Percentiles rank a stretch among this genome's conserved stretches.
These are phyloP conservation scores for Muscicapa comitata DNA, from an alignment of 2,797 vertebrate species.

Conservation along the genomic window DNA sequence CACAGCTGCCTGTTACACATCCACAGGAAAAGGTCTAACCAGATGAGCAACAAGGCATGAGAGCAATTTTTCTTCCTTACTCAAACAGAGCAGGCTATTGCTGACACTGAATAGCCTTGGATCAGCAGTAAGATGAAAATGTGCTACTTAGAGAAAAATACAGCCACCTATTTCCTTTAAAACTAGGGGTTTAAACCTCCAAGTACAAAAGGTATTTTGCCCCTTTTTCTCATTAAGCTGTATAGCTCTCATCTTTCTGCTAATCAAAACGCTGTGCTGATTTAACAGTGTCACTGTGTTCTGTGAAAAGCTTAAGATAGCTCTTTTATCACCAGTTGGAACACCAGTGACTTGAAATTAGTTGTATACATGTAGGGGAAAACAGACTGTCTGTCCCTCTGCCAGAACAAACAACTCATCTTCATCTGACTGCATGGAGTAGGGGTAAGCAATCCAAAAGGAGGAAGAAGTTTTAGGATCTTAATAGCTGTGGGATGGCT, in stretches of 20 bases:
- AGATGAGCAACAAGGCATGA: neutral
- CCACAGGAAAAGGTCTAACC: neutral
- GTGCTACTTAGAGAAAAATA: neutral
- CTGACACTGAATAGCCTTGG: neutral
- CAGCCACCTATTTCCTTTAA: neutral
- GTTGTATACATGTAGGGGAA: constrained; percentile 36
- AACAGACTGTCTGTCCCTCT: constrained; percentile 61
- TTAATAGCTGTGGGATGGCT: constrained; percentile 17
- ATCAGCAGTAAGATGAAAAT: neutral
- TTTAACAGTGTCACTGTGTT: constrained; percentile 60
- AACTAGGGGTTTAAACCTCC: neutral
- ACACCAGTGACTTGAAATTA: constrained; percentile 52
- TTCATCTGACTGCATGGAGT: constrained; percentile 27
- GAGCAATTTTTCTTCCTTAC: neutral
- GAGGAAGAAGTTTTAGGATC: neutral
- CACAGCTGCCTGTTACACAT: neutral
- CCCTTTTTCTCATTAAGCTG: constrained; percentile 17
- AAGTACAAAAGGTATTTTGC: neutral
- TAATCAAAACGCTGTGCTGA: constrained; percentile 50
- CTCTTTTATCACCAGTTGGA: constrained; percentile 56
- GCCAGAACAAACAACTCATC: constrained; percentile 62
- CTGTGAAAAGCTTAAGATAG: constrained; percentile 56
- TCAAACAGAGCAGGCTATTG: neutral
- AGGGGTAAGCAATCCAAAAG: constrained; percentile 20
- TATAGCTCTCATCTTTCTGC: neutral